Evolutionary conservation across 2,113 vertebrate species (phyloP), one percentile per base, ranked within the genome.

Genomic region (Oceanites oceanicus): DNA sequence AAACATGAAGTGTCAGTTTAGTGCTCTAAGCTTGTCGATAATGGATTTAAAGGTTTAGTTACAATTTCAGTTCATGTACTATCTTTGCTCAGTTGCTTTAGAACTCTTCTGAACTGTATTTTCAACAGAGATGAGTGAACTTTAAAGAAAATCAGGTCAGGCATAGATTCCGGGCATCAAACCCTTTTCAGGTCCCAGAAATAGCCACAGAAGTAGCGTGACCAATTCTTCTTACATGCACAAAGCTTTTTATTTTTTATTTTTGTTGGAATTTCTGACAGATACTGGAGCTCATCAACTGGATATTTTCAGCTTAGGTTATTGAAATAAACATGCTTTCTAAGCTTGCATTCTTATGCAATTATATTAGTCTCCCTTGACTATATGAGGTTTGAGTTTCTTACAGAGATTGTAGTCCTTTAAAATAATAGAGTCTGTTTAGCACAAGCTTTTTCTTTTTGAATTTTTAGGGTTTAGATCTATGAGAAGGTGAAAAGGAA

Each of bases 111-210:
- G 23, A 86, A 93, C 74, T 86, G 58, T 66, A 19, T 90, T 80
- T 91, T 88, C 93, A 52, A 30, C 22, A 47, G 86, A 94, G 93
- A 75, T 49, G 83, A 79, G 58, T 85, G 94, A 96, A 97, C 92
- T 97, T 97, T 93, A 91, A 95, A 95, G 91, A 58, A 96, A 97
- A 98, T 74, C 89, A 97, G 97, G 96, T 97, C 96, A 97, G 90
- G 38, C 84, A 63, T 95, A 93, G 96, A 97, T 96, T 95, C 40
- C 44, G 66, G 96, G 96, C 95, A 97, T 96, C 75, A 94, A 81
- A 87, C 78, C 92, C 96, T 73, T 74, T 67, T 88, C 88, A 72
- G 79, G 88, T 94, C 92, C 88, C 68, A 91, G 93, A 96, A 97
- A 96, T 86, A 96, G 93, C 89, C 91, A 21, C 75, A 56, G 59